These are phyloP conservation scores for Hypomecis atomaria DNA, from an alignment of 2,888 invertebrate species.

Conservation along the genomic window DNA sequence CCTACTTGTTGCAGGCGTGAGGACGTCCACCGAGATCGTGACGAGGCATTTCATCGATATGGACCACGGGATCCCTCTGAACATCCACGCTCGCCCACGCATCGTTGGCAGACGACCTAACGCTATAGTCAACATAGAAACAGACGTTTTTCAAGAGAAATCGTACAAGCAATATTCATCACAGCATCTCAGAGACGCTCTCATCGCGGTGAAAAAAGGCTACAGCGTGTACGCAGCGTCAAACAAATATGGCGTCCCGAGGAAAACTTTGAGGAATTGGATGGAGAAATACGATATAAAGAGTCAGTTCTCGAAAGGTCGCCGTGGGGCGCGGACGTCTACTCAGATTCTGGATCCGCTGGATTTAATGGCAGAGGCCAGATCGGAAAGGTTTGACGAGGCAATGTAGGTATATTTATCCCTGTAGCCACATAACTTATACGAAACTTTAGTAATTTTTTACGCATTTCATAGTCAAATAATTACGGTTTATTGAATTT, in stretches of 20 bases:
- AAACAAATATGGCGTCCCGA: slow-evolving; percentile 82
- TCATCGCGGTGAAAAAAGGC: slow-evolving; percentile 81
- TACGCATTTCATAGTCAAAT: background rate
- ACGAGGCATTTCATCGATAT: slow-evolving; percentile 79
- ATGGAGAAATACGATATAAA: slow-evolving; percentile 85
- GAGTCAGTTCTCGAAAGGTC: slow-evolving; percentile 80
- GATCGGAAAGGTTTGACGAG: slow-evolving; percentile 67
- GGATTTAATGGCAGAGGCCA: slow-evolving; percentile 67
- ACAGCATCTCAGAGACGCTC: slow-evolving; percentile 76
- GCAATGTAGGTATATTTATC: slow-evolving; percentile 23
- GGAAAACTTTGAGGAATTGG: slow-evolving; percentile 84
- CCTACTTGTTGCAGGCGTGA: slow-evolving; percentile 82
- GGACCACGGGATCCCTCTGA: slow-evolving; percentile 76
- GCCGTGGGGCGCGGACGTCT: slow-evolving; percentile 67
- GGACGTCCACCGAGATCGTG: slow-evolving; percentile 79
- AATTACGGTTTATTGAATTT: no score
- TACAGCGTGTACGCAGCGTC: slow-evolving; percentile 84
- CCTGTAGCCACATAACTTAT: background rate
- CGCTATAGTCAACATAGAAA: slow-evolving; percentile 78
- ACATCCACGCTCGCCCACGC: slow-evolving; percentile 76
- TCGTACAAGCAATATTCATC: slow-evolving; percentile 82
- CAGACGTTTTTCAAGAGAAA: slow-evolving; percentile 80
- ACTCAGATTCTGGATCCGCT: slow-evolving; percentile 71
- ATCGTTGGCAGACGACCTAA: slow-evolving; percentile 75
- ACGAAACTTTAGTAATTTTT: background rate